A percentile compares a stretch with the other conserved stretches of the same genome.
Conservation (phyloP, 2,113 vertebrate genomes). For the Cyprinodon brontotheroides region DNA sequence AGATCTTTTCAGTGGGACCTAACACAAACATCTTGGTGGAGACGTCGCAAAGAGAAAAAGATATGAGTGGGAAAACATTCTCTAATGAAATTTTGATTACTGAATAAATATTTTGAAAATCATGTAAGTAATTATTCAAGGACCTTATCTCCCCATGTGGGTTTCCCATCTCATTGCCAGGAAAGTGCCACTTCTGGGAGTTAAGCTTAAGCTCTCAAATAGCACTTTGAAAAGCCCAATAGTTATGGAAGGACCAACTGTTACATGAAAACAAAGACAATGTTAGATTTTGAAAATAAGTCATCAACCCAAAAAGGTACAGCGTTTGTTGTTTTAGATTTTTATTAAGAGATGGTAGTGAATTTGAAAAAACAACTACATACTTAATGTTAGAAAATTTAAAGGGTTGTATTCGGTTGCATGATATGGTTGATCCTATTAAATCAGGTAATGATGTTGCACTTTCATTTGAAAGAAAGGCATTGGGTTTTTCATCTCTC, state of each 20-base stretch:
- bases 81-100: slow-evolving; percentile 25
- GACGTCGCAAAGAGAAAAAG: neutral
- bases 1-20: slow-evolving; percentile 16
- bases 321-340: neutral
- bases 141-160: neutral
- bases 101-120: slow-evolving; percentile 4
- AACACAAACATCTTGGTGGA: slow-evolving; percentile 1
- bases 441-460: neutral
- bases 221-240: slow-evolving; percentile 3
- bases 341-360: neutral
- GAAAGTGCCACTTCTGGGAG: slow-evolving; percentile 4
- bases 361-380: neutral
- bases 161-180: slow-evolving; percentile 12
- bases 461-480: too few species aligned
- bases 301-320: too few species aligned
- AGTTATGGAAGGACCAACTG: slow-evolving; percentile 13
- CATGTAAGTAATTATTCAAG: slow-evolving; percentile 2
- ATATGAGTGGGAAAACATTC: slow-evolving; percentile 1
- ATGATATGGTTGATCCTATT: neutral
- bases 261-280: slow-evolving; percentile 20
- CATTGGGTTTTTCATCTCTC: too few species aligned
- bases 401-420: neutral
- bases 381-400: neutral
- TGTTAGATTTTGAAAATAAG: neutral
- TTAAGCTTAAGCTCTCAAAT: neutral